Evolutionary conservation across 2,888 invertebrate species (phyloP), one percentile per base, ranked within the genome.

Genomic region (Lasioglossum pauxillum): DNA sequence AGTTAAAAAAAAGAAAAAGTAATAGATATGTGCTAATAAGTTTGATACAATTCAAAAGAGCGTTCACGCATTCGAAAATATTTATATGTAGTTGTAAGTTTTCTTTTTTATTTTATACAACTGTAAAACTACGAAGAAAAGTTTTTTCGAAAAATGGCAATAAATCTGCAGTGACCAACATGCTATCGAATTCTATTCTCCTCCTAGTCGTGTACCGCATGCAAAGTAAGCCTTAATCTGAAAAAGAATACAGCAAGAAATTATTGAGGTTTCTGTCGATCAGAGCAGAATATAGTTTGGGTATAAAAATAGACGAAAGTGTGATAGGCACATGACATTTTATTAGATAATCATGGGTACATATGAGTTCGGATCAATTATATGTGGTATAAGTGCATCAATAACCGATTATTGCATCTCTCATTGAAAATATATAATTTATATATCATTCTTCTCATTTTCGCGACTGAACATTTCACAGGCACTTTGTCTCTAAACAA

Each of bases 401-500:
- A 88, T 91, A 90, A 89, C 91, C 90, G 92, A 90, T 92, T 92
- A 93, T 93, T 93, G 92, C 90, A 92, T 93, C 89, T 86, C 92
- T 91, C 90, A 92, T 92, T 93, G 91, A 94, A 94, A 94, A 94
- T 94, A 94, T 94, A 87, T 86, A 89, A 64, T 87, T 89, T 84
- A 85, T 87, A 88, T 86, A 86, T 90, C 82, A 86, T 90, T 88
- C 85, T 88, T 85, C 88, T 90, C 82, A 88, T 88, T 90, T 90
- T 88, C 88, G 89, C 91, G 89, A 91, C 89, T 90, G 90, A 93
- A 92, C 91, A 89, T 93, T 89, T 93, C 91, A 93, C 94, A 94
- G 94, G 94, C 94, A 95, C 94, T 94, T 94, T 89, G 91, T 93
- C 91, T 93, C 92, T 90, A 90, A 91, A 91, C 87, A 90, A 88